Evolutionary conservation across 2,888 invertebrate species (phyloP), one percentile per base, ranked within the genome.

Genomic region (Micoletzkya japonica): DNA sequence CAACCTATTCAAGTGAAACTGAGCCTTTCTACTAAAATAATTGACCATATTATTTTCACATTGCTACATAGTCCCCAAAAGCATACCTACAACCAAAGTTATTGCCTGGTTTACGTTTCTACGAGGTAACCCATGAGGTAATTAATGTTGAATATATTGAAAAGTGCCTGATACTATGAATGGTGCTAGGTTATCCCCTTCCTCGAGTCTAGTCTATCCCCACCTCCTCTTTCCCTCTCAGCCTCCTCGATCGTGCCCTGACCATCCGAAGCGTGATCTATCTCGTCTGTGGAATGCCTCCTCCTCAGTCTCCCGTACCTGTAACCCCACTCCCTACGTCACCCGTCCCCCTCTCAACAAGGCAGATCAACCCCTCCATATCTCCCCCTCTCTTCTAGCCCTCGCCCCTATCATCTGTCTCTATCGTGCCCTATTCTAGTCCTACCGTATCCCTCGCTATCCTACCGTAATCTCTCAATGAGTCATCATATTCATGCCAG

Each of bases 201-300:
- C 34, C 1, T 24, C 52, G n/a, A 57, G 36, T 57, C 14, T 54
- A 7, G 7, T 54, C 17, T 54, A 17, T 44, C n/a, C n/a, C n/a
- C n/a, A n/a, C n/a, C n/a, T n/a, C n/a, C n/a, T n/a, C n/a, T n/a
- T n/a, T n/a, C n/a, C n/a, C n/a, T n/a, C n/a, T 7, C 30, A 67
- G 67, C 67, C 67, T 6, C 67, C 67, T 24, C 67, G 67, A n/a
- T 6, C 67, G 28, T 67, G 67, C 44, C 50, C 28, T 26, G 67
- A 67, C 50, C 67, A 57, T 20, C 67, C 67, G 1, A 26, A 30
- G 26, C 30, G 67, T 10, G 67, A 67, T 32, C 57, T 57, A 28
- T 56, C 39, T 30, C 34, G 67, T 10, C 56, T 67, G 67, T 67
- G 67, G 67, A 67, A 67, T 67, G 57, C 56, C 10, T 57, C 57